Evolutionary conservation across 2,113 vertebrate species (phyloP).

Genomic region (Holacanthus passer): DNA sequence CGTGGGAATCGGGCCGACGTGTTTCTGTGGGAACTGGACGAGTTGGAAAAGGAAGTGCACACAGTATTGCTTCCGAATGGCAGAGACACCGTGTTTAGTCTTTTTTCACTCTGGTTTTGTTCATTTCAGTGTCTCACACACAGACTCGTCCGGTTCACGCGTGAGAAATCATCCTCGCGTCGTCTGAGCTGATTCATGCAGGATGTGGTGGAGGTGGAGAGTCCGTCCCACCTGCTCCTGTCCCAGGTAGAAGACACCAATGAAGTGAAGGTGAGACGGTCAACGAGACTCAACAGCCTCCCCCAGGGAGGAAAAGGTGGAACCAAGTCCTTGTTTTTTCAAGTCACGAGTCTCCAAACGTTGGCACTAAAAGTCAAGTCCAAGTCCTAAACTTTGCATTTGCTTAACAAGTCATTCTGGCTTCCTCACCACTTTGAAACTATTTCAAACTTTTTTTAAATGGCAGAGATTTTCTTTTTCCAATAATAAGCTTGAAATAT

Average conservation of each 20-base stretch:
- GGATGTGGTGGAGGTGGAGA: not conserved
- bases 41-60: not conserved
- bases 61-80: conserved; percentile 48
- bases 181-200: not conserved
- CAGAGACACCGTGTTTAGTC: conserved; percentile 11
- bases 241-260: not conserved
- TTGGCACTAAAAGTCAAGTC: not conserved
- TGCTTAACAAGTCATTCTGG: not conserved
- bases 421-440: too few species aligned
- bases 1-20: not conserved
- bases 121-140: not conserved
- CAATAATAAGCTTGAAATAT: too few species aligned
- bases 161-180: not conserved
- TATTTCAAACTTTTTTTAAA: too few species aligned
- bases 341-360: not conserved
- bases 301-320: not conserved
- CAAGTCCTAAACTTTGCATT: not conserved
- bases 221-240: not conserved
- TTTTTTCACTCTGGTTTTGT: not conserved
- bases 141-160: not conserved
- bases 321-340: not conserved
- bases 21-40: not conserved
- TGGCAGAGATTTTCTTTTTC: too few species aligned
- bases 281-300: not conserved
- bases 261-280: conserved; percentile 15